phyloP scores from a whole-genome alignment of 2,888 invertebrate species.

The Polyommatus icarus region DNA sequence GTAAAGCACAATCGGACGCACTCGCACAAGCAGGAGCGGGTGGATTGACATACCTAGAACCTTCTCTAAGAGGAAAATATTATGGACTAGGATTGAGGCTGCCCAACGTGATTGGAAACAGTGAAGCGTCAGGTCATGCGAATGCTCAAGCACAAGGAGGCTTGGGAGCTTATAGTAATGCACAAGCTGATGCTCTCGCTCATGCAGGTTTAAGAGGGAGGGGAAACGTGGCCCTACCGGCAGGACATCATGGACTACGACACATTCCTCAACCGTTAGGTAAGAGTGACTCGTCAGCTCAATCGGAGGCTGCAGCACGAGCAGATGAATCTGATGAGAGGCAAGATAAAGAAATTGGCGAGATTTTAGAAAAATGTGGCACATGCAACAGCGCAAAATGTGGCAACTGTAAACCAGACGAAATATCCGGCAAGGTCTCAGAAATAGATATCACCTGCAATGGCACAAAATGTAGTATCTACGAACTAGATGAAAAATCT shows the following conservation, averaged over 20 bases:
- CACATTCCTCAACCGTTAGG: background rate
- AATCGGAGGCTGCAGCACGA: constrained; percentile 31
- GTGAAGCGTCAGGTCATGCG: constrained; percentile 30
- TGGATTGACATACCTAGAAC: constrained; percentile 17
- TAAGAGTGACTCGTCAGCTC: constrained; percentile 18
- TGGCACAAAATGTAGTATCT: background rate
- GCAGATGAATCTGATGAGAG: background rate
- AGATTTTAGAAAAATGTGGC: background rate
- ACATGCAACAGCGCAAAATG: background rate
- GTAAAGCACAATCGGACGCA: constrained; percentile 32
- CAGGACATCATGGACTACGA: background rate
- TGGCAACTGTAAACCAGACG: background rate
- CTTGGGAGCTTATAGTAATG: constrained; percentile 37
- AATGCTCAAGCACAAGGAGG: constrained; percentile 33
- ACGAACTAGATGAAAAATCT: background rate
- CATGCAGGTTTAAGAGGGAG: constrained; percentile 37
- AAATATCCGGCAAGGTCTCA: background rate
- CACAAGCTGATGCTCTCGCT: constrained; percentile 38
- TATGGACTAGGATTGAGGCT: background rate
- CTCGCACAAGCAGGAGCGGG: constrained; percentile 35
- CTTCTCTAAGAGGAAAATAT: background rate
- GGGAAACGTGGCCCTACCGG: background rate
- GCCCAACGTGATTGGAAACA: background rate
- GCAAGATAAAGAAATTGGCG: background rate
- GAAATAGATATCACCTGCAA: background rate